A percentile compares a stretch with the other conserved stretches of the same genome.
Conservation (phyloP, 2,888 invertebrate genomes). For the Eupeodes luniger region DNA sequence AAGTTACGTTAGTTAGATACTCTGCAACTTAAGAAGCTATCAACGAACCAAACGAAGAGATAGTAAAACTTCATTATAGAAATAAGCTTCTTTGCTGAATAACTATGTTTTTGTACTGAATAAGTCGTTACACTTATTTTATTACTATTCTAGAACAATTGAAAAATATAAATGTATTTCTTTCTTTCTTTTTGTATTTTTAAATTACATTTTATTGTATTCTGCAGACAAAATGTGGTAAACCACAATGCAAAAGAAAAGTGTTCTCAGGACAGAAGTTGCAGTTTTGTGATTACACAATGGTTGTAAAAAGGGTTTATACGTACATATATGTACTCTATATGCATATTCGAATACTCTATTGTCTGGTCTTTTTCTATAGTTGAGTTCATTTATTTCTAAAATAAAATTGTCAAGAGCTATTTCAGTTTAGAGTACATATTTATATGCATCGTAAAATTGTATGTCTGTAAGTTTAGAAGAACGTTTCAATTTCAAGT, state of each 20-base stretch:
- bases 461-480: slow-evolving; percentile 1
- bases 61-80: slow-evolving; percentile 31
- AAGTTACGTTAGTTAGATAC: slow-evolving; percentile 29
- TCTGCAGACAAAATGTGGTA: slow-evolving; percentile 18
- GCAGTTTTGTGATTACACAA: background rate
- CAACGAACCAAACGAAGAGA: slow-evolving; percentile 3
- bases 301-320: slow-evolving; percentile 5
- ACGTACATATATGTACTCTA: background rate
- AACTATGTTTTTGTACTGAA: background rate
- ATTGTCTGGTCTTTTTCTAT: background rate
- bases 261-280: background rate
- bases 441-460: background rate
- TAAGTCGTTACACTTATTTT: slow-evolving; percentile 35
- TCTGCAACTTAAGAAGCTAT: slow-evolving; percentile 24
- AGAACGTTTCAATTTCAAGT: background rate
- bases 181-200: background rate
- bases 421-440: slow-evolving; percentile 5
- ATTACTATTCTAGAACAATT: slow-evolving; percentile 32
- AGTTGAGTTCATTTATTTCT: background rate
- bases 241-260: slow-evolving; percentile 4
- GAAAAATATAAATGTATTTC: background rate
- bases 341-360: background rate
- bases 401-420: background rate
- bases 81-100: slow-evolving; percentile 50
- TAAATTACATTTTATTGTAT: slow-evolving; percentile 28